Conservation (phyloP, 2,888 invertebrate species). For the Zygaena filipendulae region DNA sequence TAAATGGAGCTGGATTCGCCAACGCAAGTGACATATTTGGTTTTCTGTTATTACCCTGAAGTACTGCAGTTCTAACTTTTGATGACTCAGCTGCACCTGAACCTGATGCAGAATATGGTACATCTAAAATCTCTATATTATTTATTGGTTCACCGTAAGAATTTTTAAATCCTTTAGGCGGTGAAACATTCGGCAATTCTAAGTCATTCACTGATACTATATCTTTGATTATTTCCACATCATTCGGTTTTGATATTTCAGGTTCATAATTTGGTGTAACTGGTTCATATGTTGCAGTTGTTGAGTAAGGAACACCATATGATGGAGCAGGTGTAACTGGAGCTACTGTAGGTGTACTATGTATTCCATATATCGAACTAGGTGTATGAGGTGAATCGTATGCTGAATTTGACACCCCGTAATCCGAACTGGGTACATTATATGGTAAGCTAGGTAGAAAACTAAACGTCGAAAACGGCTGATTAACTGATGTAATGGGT, state of each 20-base stretch:
- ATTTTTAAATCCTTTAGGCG: slow-evolving; percentile 46
- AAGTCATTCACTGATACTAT: slow-evolving; percentile 29
- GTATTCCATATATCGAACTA: too few species aligned
- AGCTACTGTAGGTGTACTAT: slow-evolving; percentile 23
- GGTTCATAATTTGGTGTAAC: slow-evolving; percentile 30
- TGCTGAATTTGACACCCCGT: slow-evolving; percentile 18
- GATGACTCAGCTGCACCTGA: slow-evolving; percentile 50
- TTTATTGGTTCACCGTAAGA: slow-evolving; percentile 55
- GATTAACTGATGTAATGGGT: slow-evolving; percentile 8
- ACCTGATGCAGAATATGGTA: slow-evolving; percentile 44
- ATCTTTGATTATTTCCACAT: slow-evolving; percentile 30
- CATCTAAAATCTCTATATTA: slow-evolving; percentile 35
- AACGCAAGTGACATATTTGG: slow-evolving; percentile 42
- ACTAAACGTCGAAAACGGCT: slow-evolving; percentile 13
- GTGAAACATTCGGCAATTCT: slow-evolving; percentile 43
- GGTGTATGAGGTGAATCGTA: slow-evolving; percentile 30
- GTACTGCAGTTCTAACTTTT: slow-evolving; percentile 47
- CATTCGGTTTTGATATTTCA: slow-evolving; percentile 29
- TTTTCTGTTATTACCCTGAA: slow-evolving; percentile 29
- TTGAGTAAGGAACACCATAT: slow-evolving; percentile 25
- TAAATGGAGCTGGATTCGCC: slow-evolving; percentile 54
- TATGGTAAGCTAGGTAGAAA: slow-evolving; percentile 22
- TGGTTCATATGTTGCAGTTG: slow-evolving; percentile 26
- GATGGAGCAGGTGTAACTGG: slow-evolving; percentile 24
- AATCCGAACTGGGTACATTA: slow-evolving; percentile 21